Conservation (phyloP, 1,140 invertebrate genomes). For the Apis cerana region DNA sequence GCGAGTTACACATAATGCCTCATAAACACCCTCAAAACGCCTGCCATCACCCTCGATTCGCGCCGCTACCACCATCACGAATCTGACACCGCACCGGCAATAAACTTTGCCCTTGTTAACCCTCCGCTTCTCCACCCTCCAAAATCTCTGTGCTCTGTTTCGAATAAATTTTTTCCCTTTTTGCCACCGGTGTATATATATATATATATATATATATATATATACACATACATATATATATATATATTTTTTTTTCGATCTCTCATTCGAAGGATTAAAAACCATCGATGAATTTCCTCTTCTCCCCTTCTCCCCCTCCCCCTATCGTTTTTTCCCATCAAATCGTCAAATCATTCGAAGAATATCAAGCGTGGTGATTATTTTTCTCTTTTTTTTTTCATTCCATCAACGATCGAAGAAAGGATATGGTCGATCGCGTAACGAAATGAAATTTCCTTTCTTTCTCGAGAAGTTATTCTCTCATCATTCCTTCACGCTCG, state of each 20-base stretch:
- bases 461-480: too few relatives aligned
- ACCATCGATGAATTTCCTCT: background rate
- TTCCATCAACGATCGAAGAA: too few relatives aligned
- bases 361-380: too few relatives aligned
- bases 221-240: background rate
- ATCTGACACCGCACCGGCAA: constrained; percentile 73
- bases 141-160: constrained; percentile 29
- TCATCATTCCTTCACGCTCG: too few relatives aligned
- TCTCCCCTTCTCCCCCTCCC: too few relatives aligned
- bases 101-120: constrained; percentile 77
- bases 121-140: constrained; percentile 1
- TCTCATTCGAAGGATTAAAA: background rate
- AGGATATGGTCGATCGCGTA: too few relatives aligned
- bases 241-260: background rate
- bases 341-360: background rate
- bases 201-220: too few relatives aligned
- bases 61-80: constrained; percentile 67
- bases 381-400: too few relatives aligned
- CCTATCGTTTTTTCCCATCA: background rate
- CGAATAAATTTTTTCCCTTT: background rate
- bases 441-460: too few relatives aligned
- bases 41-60: constrained; percentile 74
- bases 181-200: background rate
- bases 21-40: constrained; percentile 81
- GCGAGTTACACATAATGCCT: constrained; percentile 81